Evolutionary conservation across 2,888 invertebrate genomes (phyloP), one percentile per base, ranked within the genome.

Genomic region (Heliconius ismenius): DNA sequence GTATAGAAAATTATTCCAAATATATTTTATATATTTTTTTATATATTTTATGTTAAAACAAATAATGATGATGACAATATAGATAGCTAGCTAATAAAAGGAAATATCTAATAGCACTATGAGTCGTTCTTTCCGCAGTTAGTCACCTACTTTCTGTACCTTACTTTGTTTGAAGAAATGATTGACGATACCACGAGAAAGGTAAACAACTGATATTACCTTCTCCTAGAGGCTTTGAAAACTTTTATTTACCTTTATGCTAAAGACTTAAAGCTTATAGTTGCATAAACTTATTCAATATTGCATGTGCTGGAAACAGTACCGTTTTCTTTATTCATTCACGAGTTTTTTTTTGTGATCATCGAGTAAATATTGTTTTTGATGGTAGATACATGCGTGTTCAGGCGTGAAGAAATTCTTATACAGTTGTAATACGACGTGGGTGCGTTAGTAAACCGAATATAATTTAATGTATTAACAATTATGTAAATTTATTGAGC

Each of bases 151-250:
- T 89, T 88, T 88, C 87, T 80, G 77, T 77, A 78, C 82, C 81
- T 82, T 79, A 79, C 76, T 79, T 79, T 83, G 83, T 89, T 90
- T 91, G 88, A 84, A 83, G 85, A 87, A 88, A 88, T 88, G 86
- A 90, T 91, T 90, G 86, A 85, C 90, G 86, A 81, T 83, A 82
- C 83, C 82, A 79, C 87, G 88, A 84, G 89, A 91, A 90, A 88
- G 85, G 86, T 86, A 87, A 89, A 89, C 85, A 86, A 79, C 78
- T 70, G 79, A 81, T 79, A 78, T 74, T 65, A 76, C 77, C 74
- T 77, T 70, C 77, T 69, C 67, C 74, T 39, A 62, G 60, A 24
- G 63, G 43, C 63, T 62, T 54, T 74, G n/a, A 24, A 76, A 74
- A 58, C 39, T 78, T 69, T 73, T 58, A 39, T 60, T 67, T 74